phyloP scores from a whole-genome alignment of 1,140 invertebrate species.

The Aphaenogaster ashmeadi region DNA sequence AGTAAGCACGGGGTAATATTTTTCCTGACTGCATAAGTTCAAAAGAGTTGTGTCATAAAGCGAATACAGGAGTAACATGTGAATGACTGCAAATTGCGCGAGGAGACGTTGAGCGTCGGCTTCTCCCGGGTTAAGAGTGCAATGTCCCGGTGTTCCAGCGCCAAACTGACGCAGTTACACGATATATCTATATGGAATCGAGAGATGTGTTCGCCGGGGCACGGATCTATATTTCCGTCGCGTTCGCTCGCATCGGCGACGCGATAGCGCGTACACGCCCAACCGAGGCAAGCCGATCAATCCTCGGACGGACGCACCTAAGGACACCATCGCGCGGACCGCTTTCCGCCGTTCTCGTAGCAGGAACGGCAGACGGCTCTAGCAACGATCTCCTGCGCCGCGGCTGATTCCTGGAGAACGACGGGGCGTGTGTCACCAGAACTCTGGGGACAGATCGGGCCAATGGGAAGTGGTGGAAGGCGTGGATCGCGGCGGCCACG shows the following conservation, averaged over 20 bases:
- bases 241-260: slow-evolving; percentile 29
- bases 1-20: background rate
- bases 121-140: slow-evolving; percentile 16
- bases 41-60: background rate
- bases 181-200: slow-evolving; percentile 41
- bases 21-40: background rate
- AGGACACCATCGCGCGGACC: slow-evolving; percentile 56
- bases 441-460: slow-evolving; percentile 83
- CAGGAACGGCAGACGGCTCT: background rate
- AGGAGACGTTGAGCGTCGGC: background rate
- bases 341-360: slow-evolving; percentile 11
- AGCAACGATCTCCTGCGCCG: slow-evolving; percentile 47
- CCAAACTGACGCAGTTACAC: slow-evolving; percentile 8
- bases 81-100: slow-evolving; percentile 1
- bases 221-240: slow-evolving; percentile 45
- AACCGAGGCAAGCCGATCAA: slow-evolving; percentile 55
- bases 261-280: slow-evolving; percentile 59
- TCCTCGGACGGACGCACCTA: slow-evolving; percentile 58
- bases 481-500: slow-evolving; percentile 80
- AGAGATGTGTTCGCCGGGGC: background rate
- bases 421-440: slow-evolving; percentile 85
- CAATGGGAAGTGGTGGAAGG: slow-evolving; percentile 84
- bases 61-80: too few species aligned
- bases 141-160: slow-evolving; percentile 10
- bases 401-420: slow-evolving; percentile 74